These are phyloP conservation scores for Salarias fasciatus DNA, from an alignment of 2,797 vertebrate genomes.

Conservation along the genomic window DNA sequence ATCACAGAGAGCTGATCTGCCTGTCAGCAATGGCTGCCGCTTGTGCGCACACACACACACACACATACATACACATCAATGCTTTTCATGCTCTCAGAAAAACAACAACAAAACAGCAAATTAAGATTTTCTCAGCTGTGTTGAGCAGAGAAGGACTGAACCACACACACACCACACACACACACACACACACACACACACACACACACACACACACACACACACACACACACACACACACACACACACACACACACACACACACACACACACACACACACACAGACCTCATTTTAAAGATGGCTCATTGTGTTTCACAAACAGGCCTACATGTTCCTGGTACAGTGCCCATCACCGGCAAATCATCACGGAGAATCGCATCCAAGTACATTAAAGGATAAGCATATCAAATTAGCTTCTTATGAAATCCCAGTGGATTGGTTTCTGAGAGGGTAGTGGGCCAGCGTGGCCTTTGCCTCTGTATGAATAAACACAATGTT, in stretches of 20 bases:
- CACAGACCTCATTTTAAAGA: conserved; percentile 36
- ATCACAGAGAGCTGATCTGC: conserved; percentile 74
- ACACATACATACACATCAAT: conserved; percentile 11
- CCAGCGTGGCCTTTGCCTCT: conserved; percentile 42
- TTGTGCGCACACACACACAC: conserved; percentile 9
- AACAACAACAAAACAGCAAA: conserved; percentile 41
- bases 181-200: too few relatives aligned
- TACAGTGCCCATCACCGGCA: conserved; percentile 29
- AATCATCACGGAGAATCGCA: conserved; percentile 29
- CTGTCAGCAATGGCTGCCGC: conserved; percentile 62
- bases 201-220: too few relatives aligned
- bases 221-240: too few relatives aligned
- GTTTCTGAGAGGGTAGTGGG: conserved; percentile 40
- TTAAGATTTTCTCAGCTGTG: conserved; percentile 58
- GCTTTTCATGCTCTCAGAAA: conserved; percentile 26
- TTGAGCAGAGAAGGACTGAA: conserved; percentile 27
- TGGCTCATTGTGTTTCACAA: conserved; percentile 49
- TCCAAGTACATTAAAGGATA: conserved; percentile 55
- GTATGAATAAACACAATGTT: conserved; percentile 48
- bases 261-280: too few relatives aligned
- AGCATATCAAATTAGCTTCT: conserved; percentile 53
- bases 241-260: too few relatives aligned
- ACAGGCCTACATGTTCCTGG: conserved; percentile 39
- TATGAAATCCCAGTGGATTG: conserved; percentile 43
- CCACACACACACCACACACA: conserved; percentile 25